A percentile compares a stretch with the other conserved stretches of the same genome.
Evolutionary conservation across 2,113 vertebrate species (phyloP).

Genomic region (Scolopax mira): DNA sequence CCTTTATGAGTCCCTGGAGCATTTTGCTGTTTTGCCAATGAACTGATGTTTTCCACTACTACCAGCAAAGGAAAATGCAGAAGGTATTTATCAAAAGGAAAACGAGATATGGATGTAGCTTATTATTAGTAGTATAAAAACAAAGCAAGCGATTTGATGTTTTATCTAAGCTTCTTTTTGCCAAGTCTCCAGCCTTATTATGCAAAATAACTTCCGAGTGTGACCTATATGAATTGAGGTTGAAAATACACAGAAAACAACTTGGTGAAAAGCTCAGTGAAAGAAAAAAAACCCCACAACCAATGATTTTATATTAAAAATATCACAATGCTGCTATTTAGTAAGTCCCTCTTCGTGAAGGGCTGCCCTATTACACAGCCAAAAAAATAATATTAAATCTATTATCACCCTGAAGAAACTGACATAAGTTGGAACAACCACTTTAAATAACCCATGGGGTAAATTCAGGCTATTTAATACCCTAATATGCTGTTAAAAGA

Average conservation of each 20-base stretch:
- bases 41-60: neutral
- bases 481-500: neutral
- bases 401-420: fast-evolving
- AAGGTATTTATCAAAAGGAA: neutral
- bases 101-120: neutral
- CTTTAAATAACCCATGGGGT: neutral
- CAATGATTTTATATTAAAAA: neutral
- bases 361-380: fast-evolving
- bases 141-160: neutral
- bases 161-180: neutral
- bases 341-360: neutral
- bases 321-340: neutral
- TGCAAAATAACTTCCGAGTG: neutral
- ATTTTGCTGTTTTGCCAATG: neutral
- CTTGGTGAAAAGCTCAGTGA: neutral
- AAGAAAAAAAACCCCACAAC: neutral
- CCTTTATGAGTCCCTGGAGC: neutral
- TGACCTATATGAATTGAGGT: fast-evolving
- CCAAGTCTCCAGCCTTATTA: neutral
- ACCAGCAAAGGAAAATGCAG: neutral
- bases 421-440: neutral
- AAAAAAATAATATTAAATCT: fast-evolving
- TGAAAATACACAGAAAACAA: neutral
- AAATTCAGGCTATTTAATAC: neutral
- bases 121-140: neutral